Conservation (phyloP, 1,140 invertebrate genomes). For the Luehdorfia chinensis region DNA sequence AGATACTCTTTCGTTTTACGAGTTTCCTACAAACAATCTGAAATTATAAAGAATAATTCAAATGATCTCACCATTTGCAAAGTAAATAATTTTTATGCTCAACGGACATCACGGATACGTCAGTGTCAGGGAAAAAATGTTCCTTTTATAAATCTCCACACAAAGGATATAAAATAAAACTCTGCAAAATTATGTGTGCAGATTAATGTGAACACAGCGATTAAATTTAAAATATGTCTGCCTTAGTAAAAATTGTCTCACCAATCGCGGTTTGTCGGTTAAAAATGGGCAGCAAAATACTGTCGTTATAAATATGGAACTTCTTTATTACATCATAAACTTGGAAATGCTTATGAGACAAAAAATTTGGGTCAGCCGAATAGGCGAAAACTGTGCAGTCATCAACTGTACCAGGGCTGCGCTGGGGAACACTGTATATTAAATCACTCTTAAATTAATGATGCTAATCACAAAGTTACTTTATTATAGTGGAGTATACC, state of each 20-base stretch:
- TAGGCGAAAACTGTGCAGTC: conserved; percentile 9
- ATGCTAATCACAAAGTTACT: too few relatives aligned
- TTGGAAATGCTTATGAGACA: conserved; percentile 27
- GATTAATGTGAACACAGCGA: neutral
- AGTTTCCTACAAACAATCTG: too few relatives aligned
- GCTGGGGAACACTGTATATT: neutral
- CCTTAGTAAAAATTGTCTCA: conserved; percentile 1
- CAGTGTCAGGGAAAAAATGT: too few relatives aligned
- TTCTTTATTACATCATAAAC: conserved; percentile 33
- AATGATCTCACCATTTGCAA: too few relatives aligned
- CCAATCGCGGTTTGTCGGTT: conserved; percentile 1
- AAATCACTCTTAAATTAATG: neutral
- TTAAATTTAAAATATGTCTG: conserved; percentile 8
- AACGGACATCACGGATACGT: too few relatives aligned
- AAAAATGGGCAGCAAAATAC: conserved; percentile 16
- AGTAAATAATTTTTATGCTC: too few relatives aligned
- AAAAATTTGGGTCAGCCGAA: conserved; percentile 29
- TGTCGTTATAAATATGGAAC: conserved; percentile 28
- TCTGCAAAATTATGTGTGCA: neutral
- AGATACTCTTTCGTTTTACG: too few relatives aligned
- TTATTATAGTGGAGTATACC: too few relatives aligned
- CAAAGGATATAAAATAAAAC: too few relatives aligned
- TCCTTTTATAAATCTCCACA: too few relatives aligned
- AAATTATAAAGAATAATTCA: too few relatives aligned
- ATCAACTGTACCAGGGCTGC: neutral